Percentiles rank a stretch among this genome's conserved stretches.
Conservation (phyloP, 2,113 vertebrate genomes). For the Amblyopsis rosae region DNA sequence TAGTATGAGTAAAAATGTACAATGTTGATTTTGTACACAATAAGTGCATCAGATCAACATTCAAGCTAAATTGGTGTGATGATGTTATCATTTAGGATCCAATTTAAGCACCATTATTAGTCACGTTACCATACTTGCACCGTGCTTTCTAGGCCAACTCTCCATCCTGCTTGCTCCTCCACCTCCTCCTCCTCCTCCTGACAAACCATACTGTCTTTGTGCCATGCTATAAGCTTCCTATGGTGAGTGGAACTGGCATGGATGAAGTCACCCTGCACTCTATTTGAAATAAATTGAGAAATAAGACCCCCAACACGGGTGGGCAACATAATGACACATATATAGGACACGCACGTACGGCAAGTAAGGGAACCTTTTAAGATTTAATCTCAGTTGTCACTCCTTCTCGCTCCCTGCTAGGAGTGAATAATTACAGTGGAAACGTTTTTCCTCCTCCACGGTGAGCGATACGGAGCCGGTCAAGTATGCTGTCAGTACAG, state of each 20-base stretch:
- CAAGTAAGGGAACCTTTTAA: constrained; percentile 69
- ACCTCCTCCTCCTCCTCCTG: constrained; percentile 12
- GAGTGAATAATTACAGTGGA: constrained; percentile 72
- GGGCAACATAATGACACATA: constrained; percentile 6
- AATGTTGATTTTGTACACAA: neutral
- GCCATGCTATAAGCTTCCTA: constrained; percentile 18
- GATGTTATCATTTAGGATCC: constrained; percentile 11
- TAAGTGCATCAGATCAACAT: constrained; percentile 8
- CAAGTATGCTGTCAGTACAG: constrained; percentile 5
- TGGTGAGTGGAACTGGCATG: constrained; percentile 28
- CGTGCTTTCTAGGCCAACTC: neutral
- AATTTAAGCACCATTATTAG: constrained; percentile 40
- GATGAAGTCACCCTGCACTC: constrained; percentile 24
- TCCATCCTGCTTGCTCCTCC: neutral
- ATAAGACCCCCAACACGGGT: constrained; percentile 4
- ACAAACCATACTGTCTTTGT: constrained; percentile 26
- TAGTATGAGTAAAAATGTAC: neutral
- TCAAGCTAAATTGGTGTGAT: neutral
- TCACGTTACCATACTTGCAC: constrained; percentile 47
- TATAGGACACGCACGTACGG: constrained; percentile 42
- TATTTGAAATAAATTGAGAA: neutral
- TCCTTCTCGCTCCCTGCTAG: constrained; percentile 53
- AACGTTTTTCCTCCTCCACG: constrained; percentile 53
- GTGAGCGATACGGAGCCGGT: constrained; percentile 38
- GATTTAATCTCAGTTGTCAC: constrained; percentile 51